A percentile compares a stretch with the other conserved stretches of the same genome.
Conservation (phyloP, 2,797 vertebrate species). For the Borostomias antarcticus region DNA sequence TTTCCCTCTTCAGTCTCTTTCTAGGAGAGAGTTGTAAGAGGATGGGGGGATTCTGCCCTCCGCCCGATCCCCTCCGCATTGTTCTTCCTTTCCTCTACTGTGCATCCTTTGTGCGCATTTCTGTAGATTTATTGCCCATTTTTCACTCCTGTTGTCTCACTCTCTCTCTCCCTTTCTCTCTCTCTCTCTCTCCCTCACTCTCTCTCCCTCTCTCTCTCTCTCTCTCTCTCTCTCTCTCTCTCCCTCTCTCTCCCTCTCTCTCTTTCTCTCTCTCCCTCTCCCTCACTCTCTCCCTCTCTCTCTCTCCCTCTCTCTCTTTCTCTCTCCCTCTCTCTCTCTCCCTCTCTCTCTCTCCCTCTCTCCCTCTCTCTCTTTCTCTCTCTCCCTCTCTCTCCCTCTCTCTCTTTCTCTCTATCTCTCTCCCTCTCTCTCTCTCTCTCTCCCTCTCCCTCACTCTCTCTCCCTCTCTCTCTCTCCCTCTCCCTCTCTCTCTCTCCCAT, state of each 20-base stretch:
- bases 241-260: too few relatives aligned
- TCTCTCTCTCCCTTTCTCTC: background rate
- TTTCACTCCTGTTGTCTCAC: background rate
- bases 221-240: too few relatives aligned
- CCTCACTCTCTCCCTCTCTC: too few relatives aligned
- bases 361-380: conserved; percentile 1
- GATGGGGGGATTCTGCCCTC: background rate
- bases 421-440: conserved; percentile 18
- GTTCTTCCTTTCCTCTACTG: background rate
- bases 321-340: background rate
- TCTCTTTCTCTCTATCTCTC: conserved; percentile 43
- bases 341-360: too few relatives aligned
- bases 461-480: too few relatives aligned
- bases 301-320: conserved; percentile 3
- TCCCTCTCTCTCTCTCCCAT: conserved; percentile 14
- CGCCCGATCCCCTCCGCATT: background rate
- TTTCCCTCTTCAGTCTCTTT: conserved; percentile 46
- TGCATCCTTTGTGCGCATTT: background rate
- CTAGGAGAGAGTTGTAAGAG: conserved; percentile 19
- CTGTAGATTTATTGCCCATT: background rate
- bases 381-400: conserved; percentile 2
- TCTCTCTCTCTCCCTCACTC: too few relatives aligned
- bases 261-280: too few relatives aligned
- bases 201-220: too few relatives aligned
- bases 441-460: background rate